Evolutionary conservation across 1,140 invertebrate species (phyloP).

Genomic region (Achroia grisella): DNA sequence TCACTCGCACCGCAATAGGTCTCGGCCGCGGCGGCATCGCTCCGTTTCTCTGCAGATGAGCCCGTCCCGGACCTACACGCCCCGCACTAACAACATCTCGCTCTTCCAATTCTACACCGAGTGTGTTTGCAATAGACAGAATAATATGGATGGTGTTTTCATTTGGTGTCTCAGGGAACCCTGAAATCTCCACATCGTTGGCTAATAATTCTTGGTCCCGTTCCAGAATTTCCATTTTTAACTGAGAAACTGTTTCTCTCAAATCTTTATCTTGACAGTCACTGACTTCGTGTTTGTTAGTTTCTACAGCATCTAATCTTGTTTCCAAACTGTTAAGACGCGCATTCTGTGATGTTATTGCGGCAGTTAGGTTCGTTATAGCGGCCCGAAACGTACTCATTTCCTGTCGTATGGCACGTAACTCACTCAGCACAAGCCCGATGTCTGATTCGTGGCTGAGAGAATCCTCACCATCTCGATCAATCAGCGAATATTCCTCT

Average conservation of each 20-base stretch:
- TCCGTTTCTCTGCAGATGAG: neutral
- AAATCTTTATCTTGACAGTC: neutral
- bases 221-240: neutral
- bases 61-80: neutral
- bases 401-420: too few relatives aligned
- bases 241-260: neutral
- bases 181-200: slow-evolving; percentile 4
- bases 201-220: neutral
- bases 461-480: too few relatives aligned
- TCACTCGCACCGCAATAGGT: slow-evolving; percentile 4
- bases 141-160: neutral
- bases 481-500: too few relatives aligned
- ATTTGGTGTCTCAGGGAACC: neutral
- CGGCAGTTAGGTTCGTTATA: too few relatives aligned
- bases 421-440: too few relatives aligned
- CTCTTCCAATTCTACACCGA: neutral
- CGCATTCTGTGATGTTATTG: too few relatives aligned
- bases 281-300: too few relatives aligned
- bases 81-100: neutral
- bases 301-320: too few relatives aligned
- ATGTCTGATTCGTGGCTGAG: too few relatives aligned
- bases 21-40: neutral
- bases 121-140: neutral
- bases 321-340: too few relatives aligned
- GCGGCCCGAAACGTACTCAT: too few relatives aligned